Evolutionary conservation across 2,888 invertebrate species (phyloP).

Genomic region (Stegophylla sp.): DNA sequence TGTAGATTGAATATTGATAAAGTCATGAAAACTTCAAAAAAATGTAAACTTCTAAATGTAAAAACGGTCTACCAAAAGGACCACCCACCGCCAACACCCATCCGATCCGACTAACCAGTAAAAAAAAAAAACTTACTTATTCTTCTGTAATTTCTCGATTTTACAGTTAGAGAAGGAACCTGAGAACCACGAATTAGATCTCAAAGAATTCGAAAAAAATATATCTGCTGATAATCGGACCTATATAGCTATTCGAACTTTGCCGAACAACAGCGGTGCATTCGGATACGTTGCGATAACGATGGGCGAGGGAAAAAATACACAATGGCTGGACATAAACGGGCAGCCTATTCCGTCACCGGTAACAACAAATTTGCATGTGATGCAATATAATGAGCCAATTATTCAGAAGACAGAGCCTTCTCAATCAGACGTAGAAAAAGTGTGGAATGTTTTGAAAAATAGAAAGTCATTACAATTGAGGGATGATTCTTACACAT

Average conservation of each 20-base stretch:
- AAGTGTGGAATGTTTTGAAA: conserved; percentile 16
- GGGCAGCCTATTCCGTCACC: conserved; percentile 28
- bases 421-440: neutral
- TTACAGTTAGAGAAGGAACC: neutral
- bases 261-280: conserved; percentile 15
- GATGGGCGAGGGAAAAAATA: conserved; percentile 7
- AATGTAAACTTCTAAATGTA: no score
- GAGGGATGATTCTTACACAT: conserved; percentile 7
- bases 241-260: conserved; percentile 17
- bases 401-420: neutral
- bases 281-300: conserved; percentile 45
- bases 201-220: neutral
- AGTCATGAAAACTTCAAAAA: no score
- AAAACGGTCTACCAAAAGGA: no score
- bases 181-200: neutral
- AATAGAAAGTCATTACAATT: neutral
- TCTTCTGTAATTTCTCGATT: neutral
- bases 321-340: conserved; percentile 33
- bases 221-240: conserved; percentile 24
- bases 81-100: no score
- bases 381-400: neutral
- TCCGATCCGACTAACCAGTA: no score
- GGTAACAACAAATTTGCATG: neutral
- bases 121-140: no score
- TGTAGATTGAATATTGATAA: no score